A percentile compares a stretch with the other conserved stretches of the same genome.
Conservation (phyloP, 1,140 invertebrate genomes). For the Globodera rostochiensis region DNA sequence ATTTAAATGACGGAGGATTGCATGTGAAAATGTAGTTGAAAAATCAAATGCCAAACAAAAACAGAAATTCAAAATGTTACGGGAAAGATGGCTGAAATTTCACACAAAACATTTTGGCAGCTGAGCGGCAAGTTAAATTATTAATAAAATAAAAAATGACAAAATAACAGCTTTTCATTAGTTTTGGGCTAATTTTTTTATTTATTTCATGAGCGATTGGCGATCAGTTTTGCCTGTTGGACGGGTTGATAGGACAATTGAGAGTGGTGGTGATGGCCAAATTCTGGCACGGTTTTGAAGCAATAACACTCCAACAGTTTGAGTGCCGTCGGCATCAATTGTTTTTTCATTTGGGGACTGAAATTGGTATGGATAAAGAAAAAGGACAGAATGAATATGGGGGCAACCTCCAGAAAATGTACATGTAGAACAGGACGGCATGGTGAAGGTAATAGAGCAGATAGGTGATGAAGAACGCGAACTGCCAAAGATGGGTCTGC, state of each 20-base stretch:
- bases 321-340: slow-evolving; percentile 62
- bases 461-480: slow-evolving; percentile 61
- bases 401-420: slow-evolving; percentile 59
- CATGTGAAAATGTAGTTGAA: no score
- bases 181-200: no score
- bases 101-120: no score
- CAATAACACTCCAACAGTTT: slow-evolving; percentile 65
- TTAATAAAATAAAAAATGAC: no score
- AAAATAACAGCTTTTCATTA: no score
- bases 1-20: no score
- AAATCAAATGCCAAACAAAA: no score
- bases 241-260: slow-evolving; percentile 1
- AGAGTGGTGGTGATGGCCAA: slow-evolving; percentile 55
- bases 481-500: slow-evolving; percentile 46
- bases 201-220: not conserved
- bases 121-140: no score
- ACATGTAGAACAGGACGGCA: slow-evolving; percentile 65
- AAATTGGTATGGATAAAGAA: slow-evolving; percentile 39
- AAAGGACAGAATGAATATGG: slow-evolving; percentile 1
- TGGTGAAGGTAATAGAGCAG: slow-evolving; percentile 65
- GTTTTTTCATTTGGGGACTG: slow-evolving; percentile 65
- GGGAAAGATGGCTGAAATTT: no score
- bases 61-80: no score
- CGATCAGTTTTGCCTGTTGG: not conserved
- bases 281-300: slow-evolving; percentile 63